Percentiles rank a stretch among this genome's conserved stretches.
Evolutionary conservation across 2,888 invertebrate species (phyloP).

Genomic region (Acleris laterana): DNA sequence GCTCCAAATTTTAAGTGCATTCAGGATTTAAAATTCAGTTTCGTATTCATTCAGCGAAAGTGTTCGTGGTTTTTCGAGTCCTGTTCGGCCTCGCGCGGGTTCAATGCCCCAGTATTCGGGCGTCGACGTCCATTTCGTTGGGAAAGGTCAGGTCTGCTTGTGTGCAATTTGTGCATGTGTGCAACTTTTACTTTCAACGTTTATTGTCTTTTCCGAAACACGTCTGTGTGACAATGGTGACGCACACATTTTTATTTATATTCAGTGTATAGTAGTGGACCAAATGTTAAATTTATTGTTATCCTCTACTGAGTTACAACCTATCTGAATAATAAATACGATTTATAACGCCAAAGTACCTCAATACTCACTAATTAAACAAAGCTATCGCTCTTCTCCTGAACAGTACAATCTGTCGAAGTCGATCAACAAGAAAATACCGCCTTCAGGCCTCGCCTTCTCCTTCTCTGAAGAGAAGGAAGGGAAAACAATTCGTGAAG

Average conservation of each 20-base stretch:
- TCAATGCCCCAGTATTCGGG: constrained; percentile 70
- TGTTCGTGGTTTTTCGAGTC: constrained; percentile 62
- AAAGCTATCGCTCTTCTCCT: too few species aligned
- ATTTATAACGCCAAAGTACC: too few species aligned
- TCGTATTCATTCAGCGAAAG: constrained; percentile 66
- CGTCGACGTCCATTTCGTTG: constrained; percentile 72
- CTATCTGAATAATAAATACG: not conserved
- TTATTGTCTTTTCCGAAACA: constrained; percentile 43
- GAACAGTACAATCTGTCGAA: too few species aligned
- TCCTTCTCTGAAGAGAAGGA: too few species aligned
- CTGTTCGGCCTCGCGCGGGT: constrained; percentile 70
- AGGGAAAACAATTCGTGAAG: too few species aligned
- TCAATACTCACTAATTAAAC: too few species aligned
- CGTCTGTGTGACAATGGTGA: constrained; percentile 13
- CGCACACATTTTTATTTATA: not conserved
- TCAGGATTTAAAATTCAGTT: constrained; percentile 9
- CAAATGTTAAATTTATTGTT: not conserved
- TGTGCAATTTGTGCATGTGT: constrained; percentile 50
- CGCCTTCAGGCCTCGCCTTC: too few species aligned
- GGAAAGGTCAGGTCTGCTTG: constrained; percentile 77
- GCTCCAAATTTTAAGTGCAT: not conserved
- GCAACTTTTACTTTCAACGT: constrained; percentile 74
- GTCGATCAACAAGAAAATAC: too few species aligned
- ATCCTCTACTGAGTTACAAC: not conserved
- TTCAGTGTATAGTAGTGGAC: not conserved